Conservation (phyloP, 2,888 invertebrate species). For the Pocota personata region DNA sequence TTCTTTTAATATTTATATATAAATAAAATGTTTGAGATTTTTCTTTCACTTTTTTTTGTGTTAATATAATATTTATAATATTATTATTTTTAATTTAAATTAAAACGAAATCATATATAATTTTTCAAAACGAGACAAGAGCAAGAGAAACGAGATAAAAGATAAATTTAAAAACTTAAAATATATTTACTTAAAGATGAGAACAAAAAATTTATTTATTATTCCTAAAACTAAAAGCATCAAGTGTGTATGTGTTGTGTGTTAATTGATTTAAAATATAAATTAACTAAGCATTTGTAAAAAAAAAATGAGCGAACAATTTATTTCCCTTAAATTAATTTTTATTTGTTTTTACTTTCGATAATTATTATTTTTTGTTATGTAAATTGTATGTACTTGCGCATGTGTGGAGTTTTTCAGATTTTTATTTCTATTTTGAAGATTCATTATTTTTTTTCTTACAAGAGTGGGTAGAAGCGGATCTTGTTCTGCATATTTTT, state of each 20-base stretch:
- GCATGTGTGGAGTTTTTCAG: not conserved
- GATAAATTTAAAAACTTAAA: not conserved
- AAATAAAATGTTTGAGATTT: constrained; percentile 54
- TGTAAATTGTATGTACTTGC: not conserved
- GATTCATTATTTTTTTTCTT: not conserved
- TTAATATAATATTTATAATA: constrained; percentile 11
- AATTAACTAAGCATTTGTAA: constrained; percentile 1
- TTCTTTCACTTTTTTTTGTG: constrained; percentile 6
- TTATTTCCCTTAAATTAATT: not conserved
- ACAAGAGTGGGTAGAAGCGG: not conserved
- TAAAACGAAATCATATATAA: not conserved
- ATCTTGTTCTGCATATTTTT: not conserved
- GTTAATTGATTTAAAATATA: not conserved
- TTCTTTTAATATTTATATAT: constrained; percentile 27
- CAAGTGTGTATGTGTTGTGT: constrained; percentile 35
- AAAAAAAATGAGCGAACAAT: not conserved
- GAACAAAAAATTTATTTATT: constrained; percentile 14
- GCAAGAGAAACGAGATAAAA: not conserved
- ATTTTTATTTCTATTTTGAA: not conserved
- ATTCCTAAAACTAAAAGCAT: constrained; percentile 54
- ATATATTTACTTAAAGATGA: constrained; percentile 13
- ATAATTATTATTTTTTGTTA: not conserved
- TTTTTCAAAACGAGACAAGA: not conserved
- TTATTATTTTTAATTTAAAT: constrained; percentile 19
- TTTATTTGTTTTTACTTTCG: not conserved